Evolutionary conservation across 2,113 vertebrate genomes (phyloP), one percentile per base, ranked within the genome.

Genomic region (Zosterops pallidus): DNA sequence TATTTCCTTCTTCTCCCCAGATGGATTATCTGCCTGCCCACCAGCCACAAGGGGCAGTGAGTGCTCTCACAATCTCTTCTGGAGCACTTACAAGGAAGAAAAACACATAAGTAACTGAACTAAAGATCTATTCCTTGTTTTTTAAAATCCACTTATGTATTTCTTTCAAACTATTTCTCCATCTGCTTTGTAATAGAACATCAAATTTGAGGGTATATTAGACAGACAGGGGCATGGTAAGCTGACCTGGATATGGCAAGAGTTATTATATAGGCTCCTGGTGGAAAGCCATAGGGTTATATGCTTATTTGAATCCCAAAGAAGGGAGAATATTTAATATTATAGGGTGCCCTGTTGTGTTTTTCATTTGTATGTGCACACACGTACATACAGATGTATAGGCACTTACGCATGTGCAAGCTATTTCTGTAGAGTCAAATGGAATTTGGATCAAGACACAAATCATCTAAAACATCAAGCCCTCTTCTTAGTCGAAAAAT

Each of bases 381-480:
- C 33, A 25, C 0, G 0, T 46, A 14, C 18, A 60, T 6, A 31
- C 7, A 85, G 24, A 47, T 9, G 12, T 15, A 4, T 15, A 33
- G 9, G 9, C 23, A 50, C 29, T 5, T 50, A 76, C 2, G 7
- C 20, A n/a, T 41, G 11, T 67, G 44, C 28, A 65, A 92, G 60
- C 14, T 70, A 42, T 83, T 95, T 88, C 80, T 86, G 62, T 55
- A 57, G 24, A 92, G 22, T 86, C 59, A 89, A 62, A 35, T 33
- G 28, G 29, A 85, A 75, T 95, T 83, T 93, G 37, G 59, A 91
- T 86, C 68, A 90, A 96, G 82, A 50, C 49, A 90, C 50, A 95
- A 85, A 62, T 79, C 26, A 86, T n/a, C 33, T 65, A 82, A 95
- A 94, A 59, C 84, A 74, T 23, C 56, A 55, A 84, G 31, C 77